Evolutionary conservation across 92 coral and sea anemone species (phyloP).

Genomic region (Porites evermanni): DNA sequence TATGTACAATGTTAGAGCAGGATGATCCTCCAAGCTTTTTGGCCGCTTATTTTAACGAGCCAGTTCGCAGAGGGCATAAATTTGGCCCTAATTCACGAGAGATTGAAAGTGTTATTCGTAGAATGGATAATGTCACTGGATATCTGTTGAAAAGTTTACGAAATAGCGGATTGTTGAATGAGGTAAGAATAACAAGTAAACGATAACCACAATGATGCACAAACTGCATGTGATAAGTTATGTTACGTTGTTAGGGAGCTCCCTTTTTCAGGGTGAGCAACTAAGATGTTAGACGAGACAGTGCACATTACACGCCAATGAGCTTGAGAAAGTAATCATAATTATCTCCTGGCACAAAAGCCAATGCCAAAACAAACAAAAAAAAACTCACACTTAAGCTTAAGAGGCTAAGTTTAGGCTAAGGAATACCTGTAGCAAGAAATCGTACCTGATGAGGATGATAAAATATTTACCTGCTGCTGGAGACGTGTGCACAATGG

Average conservation of each 20-base stretch:
- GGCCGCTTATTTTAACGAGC: slow-evolving; percentile 88
- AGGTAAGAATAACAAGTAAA: slow-evolving; percentile 55
- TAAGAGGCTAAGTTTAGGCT: background rate
- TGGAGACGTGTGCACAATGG: too few species aligned
- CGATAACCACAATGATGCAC: too few species aligned
- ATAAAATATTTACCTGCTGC: too few species aligned
- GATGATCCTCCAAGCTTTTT: slow-evolving; percentile 81
- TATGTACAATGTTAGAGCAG: slow-evolving; percentile 57
- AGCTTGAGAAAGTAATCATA: too few species aligned
- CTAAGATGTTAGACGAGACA: too few species aligned
- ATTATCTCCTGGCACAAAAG: too few species aligned
- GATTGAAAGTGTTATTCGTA: slow-evolving; percentile 66
- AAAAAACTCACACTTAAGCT: too few species aligned
- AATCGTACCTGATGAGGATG: slow-evolving; percentile 92
- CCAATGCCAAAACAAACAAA: too few species aligned
- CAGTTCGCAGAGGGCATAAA: slow-evolving; percentile 84
- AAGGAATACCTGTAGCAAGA: background rate
- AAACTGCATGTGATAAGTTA: too few species aligned
- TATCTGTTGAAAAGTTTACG: slow-evolving; percentile 73
- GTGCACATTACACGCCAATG: too few species aligned
- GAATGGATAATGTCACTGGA: slow-evolving; percentile 80
- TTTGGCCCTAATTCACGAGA: slow-evolving; percentile 93
- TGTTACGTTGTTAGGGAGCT: too few species aligned
- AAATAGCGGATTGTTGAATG: slow-evolving; percentile 59
- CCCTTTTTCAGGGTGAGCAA: too few species aligned